Evolutionary conservation across 2,797 vertebrate species (phyloP), one percentile per base, ranked within the genome.

Genomic region (Melanotaenia parkinsoni): DNA sequence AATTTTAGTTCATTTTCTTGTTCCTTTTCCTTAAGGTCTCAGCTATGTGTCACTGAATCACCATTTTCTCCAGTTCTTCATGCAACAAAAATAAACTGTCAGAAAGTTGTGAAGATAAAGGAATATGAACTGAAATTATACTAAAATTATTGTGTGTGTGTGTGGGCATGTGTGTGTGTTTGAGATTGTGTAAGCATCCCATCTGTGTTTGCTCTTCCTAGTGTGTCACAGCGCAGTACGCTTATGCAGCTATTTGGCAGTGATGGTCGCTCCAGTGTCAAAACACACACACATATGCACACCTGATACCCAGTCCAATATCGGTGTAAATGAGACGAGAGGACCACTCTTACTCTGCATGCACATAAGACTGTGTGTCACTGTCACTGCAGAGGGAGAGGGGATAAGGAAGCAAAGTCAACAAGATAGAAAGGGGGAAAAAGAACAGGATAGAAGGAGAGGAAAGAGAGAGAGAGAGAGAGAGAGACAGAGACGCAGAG

Each of bases 41-140:
- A 26, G 73, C 69, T 60, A 77, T 76, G 78, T 86, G 88, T 89
- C 85, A 86, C 70, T 47, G 82, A 78, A 69, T 80, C 77, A 37
- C 79, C 65, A 58, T 66, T 58, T 71, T 65, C 76, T 76, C 56
- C 62, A 51, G 22, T 58, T 58, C 80, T 59, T 79, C 69, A 47
- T 87, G 80, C 83, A 81, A 82, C 89, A 75, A 81, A 90, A 91
- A 92, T 90, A 91, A 91, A 90, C 85, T 86, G 89, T 83, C 90
- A 90, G 84, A 80, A 84, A 90, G 81, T 85, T 83, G 58, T 84
- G 86, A 64, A 80, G 81, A 88, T 84, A 77, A 87, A 86, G 86
- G 83, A 85, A 79, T 81, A 76, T 59, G 71, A 85, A 74, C 61
- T 64, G 45, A 62, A 85, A 84, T 71, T 76, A 77, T 61, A 50